Conservation (phyloP, 1,140 invertebrate species). For the Euschistus heros region DNA sequence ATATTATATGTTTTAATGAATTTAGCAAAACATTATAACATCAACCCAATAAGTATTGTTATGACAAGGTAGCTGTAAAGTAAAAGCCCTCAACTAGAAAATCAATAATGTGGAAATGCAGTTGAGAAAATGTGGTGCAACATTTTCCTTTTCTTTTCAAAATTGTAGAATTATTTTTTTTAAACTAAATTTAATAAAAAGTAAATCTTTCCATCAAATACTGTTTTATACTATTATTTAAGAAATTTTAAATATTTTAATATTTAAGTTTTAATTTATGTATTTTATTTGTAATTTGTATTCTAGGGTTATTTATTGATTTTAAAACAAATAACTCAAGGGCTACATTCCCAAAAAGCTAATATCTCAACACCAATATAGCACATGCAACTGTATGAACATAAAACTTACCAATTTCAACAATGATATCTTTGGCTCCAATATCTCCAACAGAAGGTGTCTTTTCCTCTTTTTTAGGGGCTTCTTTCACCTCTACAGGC, state of each 20-base stretch:
- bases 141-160: not conserved
- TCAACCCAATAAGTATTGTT: too few relatives aligned
- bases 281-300: too few relatives aligned
- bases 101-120: conserved; percentile 7
- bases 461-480: not conserved
- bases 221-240: too few relatives aligned
- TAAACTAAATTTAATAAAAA: not conserved
- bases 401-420: conserved; percentile 18
- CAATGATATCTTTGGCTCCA: conserved; percentile 20
- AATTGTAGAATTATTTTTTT: not conserved
- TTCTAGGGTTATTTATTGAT: too few relatives aligned
- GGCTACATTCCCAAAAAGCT: too few relatives aligned
- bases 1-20: too few relatives aligned
- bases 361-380: too few relatives aligned
- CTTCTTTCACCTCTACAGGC: conserved; percentile 5
- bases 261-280: too few relatives aligned
- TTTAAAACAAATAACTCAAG: too few relatives aligned
- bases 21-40: too few relatives aligned
- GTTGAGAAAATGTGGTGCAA: conserved; percentile 7
- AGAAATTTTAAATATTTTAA: too few relatives aligned
- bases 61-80: not conserved
- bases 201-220: conserved; percentile 2
- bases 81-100: not conserved
- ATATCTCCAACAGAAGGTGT: not conserved
- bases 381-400: too few relatives aligned